Percentiles rank a stretch among this genome's conserved stretches.
Conservation (phyloP, 2,888 invertebrate species). For the Chalcis sispes region DNA sequence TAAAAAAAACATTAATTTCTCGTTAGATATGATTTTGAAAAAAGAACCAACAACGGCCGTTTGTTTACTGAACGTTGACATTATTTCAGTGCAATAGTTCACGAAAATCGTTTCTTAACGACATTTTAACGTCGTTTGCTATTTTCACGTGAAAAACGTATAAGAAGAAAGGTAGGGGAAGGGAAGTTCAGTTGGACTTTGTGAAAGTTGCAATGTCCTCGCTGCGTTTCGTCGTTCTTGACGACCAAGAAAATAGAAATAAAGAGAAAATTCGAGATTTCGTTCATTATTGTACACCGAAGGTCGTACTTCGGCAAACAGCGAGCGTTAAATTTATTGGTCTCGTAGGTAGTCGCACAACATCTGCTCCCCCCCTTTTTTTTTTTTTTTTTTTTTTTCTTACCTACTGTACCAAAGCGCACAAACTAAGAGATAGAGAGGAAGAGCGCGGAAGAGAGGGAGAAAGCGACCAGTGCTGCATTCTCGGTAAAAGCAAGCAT, state of each 20-base stretch:
- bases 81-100: background rate
- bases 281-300: conserved; percentile 4
- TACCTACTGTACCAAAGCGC: background rate
- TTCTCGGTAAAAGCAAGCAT: background rate
- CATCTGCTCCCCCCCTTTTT: too few relatives aligned
- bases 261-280: background rate
- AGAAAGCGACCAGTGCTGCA: background rate
- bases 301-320: conserved; percentile 18
- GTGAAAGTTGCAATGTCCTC: background rate
- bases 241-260: background rate
- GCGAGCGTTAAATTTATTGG: conserved; percentile 42
- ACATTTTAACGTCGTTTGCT: conserved; percentile 34
- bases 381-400: too few relatives aligned
- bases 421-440: background rate
- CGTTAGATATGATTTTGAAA: too few relatives aligned
- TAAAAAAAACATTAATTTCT: too few relatives aligned
- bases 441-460: background rate
- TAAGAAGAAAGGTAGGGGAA: background rate
- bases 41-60: too few relatives aligned
- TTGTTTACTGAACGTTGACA: too few relatives aligned
- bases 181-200: background rate
- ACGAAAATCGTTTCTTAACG: conserved; percentile 36
- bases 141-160: conserved; percentile 2
- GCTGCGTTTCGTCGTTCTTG: background rate
- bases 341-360: background rate